Base-by-base conservation (phyloP, 2,888 invertebrate species). In the Octodonta nipae region DNA sequence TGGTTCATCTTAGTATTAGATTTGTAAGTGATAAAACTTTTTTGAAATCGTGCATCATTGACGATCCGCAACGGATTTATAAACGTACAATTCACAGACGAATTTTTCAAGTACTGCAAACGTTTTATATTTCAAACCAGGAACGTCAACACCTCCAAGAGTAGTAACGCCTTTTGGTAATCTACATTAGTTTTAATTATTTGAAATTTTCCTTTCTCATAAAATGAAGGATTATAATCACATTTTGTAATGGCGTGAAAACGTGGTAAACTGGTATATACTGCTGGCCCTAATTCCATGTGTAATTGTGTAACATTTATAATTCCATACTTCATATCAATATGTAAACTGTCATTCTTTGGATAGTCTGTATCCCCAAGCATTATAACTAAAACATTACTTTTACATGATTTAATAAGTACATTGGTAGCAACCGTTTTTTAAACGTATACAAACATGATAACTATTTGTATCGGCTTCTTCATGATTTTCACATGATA, bases 51-150 rank as follows among this genome's bases (percentile, higher is more conserved):
- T 4, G 11, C 29, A 22, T 17, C 28, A 36, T 44, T 39, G 15
- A 43, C 27, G n/a, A 25, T 44, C 26, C 8, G 25, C 13, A 24
- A 30, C 10, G 15, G 34, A 28, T 26, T 39, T 34, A 13, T 10
- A 34, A 4, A 36, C 34, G 26, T 43, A 45, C 17, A 45, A 34
- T 24, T 38, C 33, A 36, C 43, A 46, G 13, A 43, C 37, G 17
- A 43, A 36, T 30, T 39, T 36, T 35, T 41, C 36, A 1, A 41
- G 27, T 2, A 26, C 32, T 14, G 17, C 14, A 28, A 40, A 38
- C 24, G 25, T 24, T 13, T 37, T 28, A 34, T 36, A 28, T 26
- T 27, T 30, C 13, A 31, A 11, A 29, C 36, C 40, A n/a, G n/a
- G n/a, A n/a, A n/a, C n/a, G 22, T 34, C 32, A 7, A 35, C 13